Evolutionary conservation across 2,113 vertebrate species (phyloP), one percentile per base, ranked within the genome.

Genomic region (Ammospiza nelsoni): DNA sequence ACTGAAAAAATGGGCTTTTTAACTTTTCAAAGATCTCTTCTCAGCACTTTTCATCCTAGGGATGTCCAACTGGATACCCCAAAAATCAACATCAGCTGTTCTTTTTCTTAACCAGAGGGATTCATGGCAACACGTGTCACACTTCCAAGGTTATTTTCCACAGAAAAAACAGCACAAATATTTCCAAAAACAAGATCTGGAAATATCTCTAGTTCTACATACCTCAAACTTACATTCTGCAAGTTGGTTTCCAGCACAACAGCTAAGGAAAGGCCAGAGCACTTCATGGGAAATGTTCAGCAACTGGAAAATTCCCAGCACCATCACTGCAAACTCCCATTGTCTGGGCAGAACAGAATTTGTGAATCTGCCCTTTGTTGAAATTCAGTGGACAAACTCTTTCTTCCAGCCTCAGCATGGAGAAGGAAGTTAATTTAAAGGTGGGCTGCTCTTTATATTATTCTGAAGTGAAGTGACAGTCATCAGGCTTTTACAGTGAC

Each of bases 371-470:
- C 11, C 31, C 33, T 75, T 87, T 72, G 31, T 2, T 78, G 31
- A 86, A 94, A 93, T 21, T 68, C 58, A 20, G 11, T 55, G 21
- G 65, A 85, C 94, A 89, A 5, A 16, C 25, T 87, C 37, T 35
- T 78, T 87, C 35, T 37, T 78, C 37, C n/a, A 90, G 49, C 44
- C 79, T 24, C 33, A 18, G 27, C 62, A 87, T 11, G 3, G 67
- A 73, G 17, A 74, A 76, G 78, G 57, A 91, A 89, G 16, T 83
- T 85, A 87, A 95, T 92, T 94, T 88, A 90, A 96, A 96, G 66
- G 74, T 80, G 92, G 76, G 62, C 43, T 89, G 78, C 61, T 68
- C 52, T 95, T 92, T 54, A 49, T 65, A 89, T 92, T 82, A 81
- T 11, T 89, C 84, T 85, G 78, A 90, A 95, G 66, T 67, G 66